phyloP scores from a whole-genome alignment of 2,888 invertebrate genomes.

The Lydus trimaculatus region DNA sequence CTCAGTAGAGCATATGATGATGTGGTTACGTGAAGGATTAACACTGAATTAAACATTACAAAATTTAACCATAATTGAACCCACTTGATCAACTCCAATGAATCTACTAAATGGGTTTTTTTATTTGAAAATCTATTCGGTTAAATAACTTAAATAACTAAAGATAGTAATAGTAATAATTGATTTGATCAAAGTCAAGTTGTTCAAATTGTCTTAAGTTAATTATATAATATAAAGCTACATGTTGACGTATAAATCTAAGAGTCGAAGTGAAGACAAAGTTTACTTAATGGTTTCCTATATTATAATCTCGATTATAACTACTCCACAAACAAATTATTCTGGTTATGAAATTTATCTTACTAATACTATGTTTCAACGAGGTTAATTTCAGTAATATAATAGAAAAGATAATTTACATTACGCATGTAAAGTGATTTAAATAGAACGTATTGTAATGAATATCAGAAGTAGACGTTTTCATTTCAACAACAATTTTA shows the following conservation, averaged over 20 bases:
- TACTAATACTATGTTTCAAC: background rate
- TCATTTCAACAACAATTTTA: background rate
- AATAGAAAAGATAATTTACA: slow-evolving; percentile 7
- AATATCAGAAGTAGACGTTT: background rate
- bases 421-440: background rate
- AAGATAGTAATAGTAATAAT: background rate
- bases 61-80: background rate
- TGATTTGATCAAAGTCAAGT: slow-evolving; percentile 15
- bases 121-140: background rate
- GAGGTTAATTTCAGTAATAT: background rate
- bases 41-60: background rate
- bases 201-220: background rate
- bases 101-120: background rate
- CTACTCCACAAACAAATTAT: background rate
- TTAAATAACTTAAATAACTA: background rate
- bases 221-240: slow-evolving; percentile 12
- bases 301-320: slow-evolving; percentile 5
- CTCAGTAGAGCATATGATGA: background rate
- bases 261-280: slow-evolving; percentile 5
- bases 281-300: slow-evolving; percentile 2
- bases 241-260: slow-evolving; percentile 3
- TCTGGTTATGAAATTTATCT: background rate
- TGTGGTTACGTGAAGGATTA: background rate
- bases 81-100: background rate
- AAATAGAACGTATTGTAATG: background rate